Base-by-base conservation (phyloP, 2,797 vertebrate genomes). In the Ciconia nigra region DNA sequence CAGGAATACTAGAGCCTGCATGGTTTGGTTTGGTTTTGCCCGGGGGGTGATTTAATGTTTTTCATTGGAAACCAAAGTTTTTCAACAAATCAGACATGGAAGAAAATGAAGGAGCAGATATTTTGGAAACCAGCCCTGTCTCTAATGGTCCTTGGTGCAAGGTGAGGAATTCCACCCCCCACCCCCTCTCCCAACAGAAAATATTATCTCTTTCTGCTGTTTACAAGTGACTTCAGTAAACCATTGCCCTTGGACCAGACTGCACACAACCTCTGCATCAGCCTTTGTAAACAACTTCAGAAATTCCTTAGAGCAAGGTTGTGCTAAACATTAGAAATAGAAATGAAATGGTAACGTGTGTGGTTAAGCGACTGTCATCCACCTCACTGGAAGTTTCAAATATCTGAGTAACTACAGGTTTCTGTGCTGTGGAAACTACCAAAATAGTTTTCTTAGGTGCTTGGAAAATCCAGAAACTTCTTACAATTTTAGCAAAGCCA, bases 81-180 rank as follows among this genome's bases (percentile, higher is more conserved):
- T 89, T 83, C 76, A 94, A 57, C 83, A 73, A 90, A 87, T 89
- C 77, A 90, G 92, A 84, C 78, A 98, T 98, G 97, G 97, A 96
- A 89, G 95, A 94, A 88, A 92, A 95, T 39, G 95, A 96, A 96
- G 93, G 77, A 84, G 55, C 66, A 66, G 88, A 83, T 97, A 70
- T 85, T 96, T 81, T 94, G 63, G 92, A 90, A 94, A 92, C 73
- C 83, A 87, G 84, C 62, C 70, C 72, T 59, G 46, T 95, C 69
- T 94, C 44, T 93, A 98, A 98, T 58, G 97, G 97, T 90, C 97
- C 97, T 83, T 96, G 96, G 94, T 92, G 57, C 91, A 95, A 97
- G 97, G 97, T 98, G 96, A 97, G 97, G 85, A 73, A 44, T 76
- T 79, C 14, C 18, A 51, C n/a, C 21, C 7, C 7, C 7, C 10